A percentile compares a stretch with the other conserved stretches of the same genome.
Conservation (phyloP, 2,888 invertebrate genomes). For the Merodon equestris region DNA sequence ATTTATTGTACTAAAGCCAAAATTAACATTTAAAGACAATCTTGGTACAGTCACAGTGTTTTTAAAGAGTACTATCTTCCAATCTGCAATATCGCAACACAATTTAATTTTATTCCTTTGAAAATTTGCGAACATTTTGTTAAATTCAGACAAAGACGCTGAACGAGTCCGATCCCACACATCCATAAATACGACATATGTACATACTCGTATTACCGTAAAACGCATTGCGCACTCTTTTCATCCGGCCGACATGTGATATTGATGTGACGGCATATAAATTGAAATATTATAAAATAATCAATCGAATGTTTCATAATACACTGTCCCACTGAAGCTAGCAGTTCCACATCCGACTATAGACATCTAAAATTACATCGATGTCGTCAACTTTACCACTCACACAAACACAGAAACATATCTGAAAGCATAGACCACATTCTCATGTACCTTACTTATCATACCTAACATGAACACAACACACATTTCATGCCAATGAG, state of each 20-base stretch:
- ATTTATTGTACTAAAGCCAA: too few relatives aligned
- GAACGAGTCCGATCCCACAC: too few relatives aligned
- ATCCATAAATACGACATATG: too few relatives aligned
- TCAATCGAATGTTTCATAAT: slow-evolving; percentile 62
- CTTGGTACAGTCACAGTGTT: too few relatives aligned
- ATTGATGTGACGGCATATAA: slow-evolving; percentile 67
- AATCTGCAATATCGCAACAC: not conserved
- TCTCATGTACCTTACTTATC: too few relatives aligned
- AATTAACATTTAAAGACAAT: too few relatives aligned
- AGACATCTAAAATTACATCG: slow-evolving; percentile 16
- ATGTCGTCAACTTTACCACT: slow-evolving; percentile 32
- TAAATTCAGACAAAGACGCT: not conserved
- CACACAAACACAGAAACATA: slow-evolving; percentile 23
- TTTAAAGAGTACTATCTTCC: not conserved
- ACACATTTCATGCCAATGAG: slow-evolving; percentile 56
- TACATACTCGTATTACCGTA: slow-evolving; percentile 10
- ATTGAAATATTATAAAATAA: slow-evolving; percentile 69
- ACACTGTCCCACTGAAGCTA: slow-evolving; percentile 6
- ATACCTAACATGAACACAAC: slow-evolving; percentile 43
- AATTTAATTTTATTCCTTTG: slow-evolving; percentile 1
- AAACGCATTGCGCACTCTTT: slow-evolving; percentile 10
- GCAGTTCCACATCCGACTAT: not conserved
- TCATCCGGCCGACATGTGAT: slow-evolving; percentile 27
- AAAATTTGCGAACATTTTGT: not conserved
- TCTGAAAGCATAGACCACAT: too few relatives aligned